Evolutionary conservation across 2,113 vertebrate species (phyloP).

Genomic region (Recurvirostra avosetta): DNA sequence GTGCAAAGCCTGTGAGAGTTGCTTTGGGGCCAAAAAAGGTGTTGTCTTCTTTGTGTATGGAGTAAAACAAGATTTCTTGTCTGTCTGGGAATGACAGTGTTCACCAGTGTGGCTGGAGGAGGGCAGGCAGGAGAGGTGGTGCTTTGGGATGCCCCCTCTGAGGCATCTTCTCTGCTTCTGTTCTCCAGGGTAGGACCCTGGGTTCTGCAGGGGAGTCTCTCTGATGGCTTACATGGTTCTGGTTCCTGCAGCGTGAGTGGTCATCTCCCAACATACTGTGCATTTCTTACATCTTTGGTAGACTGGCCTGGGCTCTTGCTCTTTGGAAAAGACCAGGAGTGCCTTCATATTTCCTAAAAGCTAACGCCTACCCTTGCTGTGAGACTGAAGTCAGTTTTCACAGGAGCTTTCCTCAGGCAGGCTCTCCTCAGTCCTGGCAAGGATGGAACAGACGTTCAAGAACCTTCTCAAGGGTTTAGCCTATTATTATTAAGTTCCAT

Average conservation of each 20-base stretch:
- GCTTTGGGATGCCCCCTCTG: not conserved
- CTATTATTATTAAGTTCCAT: not conserved
- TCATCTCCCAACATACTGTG: not conserved
- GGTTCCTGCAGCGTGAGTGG: not conserved
- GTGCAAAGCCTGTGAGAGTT: not conserved
- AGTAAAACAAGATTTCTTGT: not conserved
- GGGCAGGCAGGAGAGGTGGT: not conserved
- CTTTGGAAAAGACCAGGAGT: not conserved
- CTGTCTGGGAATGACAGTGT: not conserved
- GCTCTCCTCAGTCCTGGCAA: not conserved
- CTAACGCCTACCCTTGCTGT: not conserved
- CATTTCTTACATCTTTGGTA: not conserved
- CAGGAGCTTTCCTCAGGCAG: not conserved
- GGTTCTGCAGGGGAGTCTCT: not conserved
- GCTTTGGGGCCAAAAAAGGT: not conserved
- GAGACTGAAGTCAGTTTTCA: not conserved
- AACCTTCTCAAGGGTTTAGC: not conserved
- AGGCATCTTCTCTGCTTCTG: not conserved
- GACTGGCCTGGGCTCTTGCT: not conserved
- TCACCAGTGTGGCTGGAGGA: not conserved
- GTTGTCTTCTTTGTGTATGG: not conserved
- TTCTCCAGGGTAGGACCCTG: not conserved
- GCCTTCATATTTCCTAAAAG: not conserved
- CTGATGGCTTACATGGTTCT: not conserved
- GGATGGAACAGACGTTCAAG: not conserved